phyloP scores from a whole-genome alignment of 2,113 vertebrate genomes.

The Tyrannus savana region DNA sequence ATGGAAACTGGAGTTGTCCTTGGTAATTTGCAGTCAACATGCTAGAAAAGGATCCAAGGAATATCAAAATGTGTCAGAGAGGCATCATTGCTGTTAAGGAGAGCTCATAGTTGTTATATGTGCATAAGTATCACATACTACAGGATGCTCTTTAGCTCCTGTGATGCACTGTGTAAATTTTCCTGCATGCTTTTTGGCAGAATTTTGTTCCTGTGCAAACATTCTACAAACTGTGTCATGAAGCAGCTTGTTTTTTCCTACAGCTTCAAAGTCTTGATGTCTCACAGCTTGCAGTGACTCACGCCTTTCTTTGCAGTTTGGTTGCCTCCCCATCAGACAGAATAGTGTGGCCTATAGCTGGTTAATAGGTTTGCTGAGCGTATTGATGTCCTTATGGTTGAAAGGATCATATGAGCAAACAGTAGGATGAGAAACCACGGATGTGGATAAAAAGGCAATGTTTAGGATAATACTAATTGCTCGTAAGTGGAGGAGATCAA shows the following conservation, averaged over 20 bases:
- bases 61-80: neutral
- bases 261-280: conserved; percentile 7
- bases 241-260: conserved; percentile 44
- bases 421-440: neutral
- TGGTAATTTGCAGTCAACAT: neutral
- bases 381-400: conserved; percentile 3
- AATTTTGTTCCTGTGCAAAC: neutral
- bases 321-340: neutral
- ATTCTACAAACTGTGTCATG: neutral
- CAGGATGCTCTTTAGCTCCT: neutral
- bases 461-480: neutral
- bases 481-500: neutral
- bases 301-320: neutral
- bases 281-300: conserved; percentile 20
- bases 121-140: neutral
- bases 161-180: neutral
- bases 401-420: neutral
- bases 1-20: neutral
- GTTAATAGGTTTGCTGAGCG: neutral
- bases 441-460: neutral
- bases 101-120: neutral
- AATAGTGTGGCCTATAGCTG: neutral
- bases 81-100: neutral
- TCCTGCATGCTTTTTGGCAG: neutral
- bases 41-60: neutral